Conservation (phyloP, 2,888 invertebrate species). For the Drosophila picticornis region DNA sequence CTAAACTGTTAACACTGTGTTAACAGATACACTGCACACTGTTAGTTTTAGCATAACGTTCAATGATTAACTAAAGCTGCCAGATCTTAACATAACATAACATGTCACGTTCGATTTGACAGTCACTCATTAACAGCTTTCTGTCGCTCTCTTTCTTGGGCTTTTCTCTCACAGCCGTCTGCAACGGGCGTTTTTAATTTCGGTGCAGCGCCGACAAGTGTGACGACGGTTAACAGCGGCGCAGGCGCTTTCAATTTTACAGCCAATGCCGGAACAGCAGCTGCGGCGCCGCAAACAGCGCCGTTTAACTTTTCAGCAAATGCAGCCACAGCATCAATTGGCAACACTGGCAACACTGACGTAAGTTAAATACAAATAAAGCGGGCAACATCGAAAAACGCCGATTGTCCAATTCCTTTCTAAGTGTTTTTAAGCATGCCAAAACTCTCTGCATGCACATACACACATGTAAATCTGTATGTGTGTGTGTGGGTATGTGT, state of each 20-base stretch:
- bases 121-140: not conserved
- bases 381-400: not conserved
- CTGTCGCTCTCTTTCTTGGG: not conserved
- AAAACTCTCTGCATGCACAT: not conserved
- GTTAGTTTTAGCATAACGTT: not conserved
- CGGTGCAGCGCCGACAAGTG: slow-evolving; percentile 22
- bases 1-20: not conserved
- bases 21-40: not conserved
- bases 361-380: slow-evolving; percentile 49
- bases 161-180: slow-evolving; percentile 6
- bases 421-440: not conserved
- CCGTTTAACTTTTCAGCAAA: slow-evolving; percentile 81
- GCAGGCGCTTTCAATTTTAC: slow-evolving; percentile 49
- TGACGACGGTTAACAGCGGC: not conserved
- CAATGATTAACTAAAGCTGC: not conserved
- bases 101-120: not conserved
- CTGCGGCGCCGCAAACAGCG: slow-evolving; percentile 46
- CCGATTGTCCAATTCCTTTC: not conserved
- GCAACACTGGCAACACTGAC: slow-evolving; percentile 30
- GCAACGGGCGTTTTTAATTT: slow-evolving; percentile 43
- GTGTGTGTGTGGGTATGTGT: not conserved
- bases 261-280: slow-evolving; percentile 5
- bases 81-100: not conserved
- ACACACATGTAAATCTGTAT: not conserved
- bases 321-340: slow-evolving; percentile 22